A percentile compares a stretch with the other conserved stretches of the same genome.
Conservation (phyloP, 1,140 invertebrate species). For the Atta cephalotes region DNA sequence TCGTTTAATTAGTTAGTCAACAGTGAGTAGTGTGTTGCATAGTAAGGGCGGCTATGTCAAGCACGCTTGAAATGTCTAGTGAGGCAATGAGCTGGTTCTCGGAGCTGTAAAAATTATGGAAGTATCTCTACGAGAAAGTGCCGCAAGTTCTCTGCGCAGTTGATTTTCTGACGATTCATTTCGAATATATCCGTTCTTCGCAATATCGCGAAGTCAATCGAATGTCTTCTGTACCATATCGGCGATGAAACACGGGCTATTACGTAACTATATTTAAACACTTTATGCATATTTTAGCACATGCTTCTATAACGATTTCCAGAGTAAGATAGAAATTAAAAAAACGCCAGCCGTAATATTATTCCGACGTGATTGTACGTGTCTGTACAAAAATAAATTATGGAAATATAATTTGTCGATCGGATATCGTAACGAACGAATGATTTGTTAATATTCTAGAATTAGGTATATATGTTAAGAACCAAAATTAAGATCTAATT, state of each 20-base stretch:
- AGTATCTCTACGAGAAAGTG: not conserved
- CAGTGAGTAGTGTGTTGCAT: not conserved
- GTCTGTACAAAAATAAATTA: not conserved
- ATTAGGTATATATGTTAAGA: conserved; percentile 38
- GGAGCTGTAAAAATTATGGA: conserved; percentile 57
- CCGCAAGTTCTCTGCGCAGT: not conserved
- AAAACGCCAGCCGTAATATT: not conserved
- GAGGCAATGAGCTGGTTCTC: conserved; percentile 53
- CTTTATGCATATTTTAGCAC: not conserved
- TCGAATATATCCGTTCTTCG: not conserved
- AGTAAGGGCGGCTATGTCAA: conserved; percentile 14
- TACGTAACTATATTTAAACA: not conserved
- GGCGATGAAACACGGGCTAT: conserved; percentile 1
- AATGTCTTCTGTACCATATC: not conserved
- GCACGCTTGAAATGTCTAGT: conserved; percentile 35
- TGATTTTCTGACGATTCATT: conserved; percentile 28
- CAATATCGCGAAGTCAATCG: not conserved
- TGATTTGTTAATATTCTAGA: conserved; percentile 67
- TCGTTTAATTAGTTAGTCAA: not conserved
- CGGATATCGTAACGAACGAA: conserved; percentile 64
- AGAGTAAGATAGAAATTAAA: not conserved
- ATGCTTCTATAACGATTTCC: conserved; percentile 2
- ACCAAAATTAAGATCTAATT: conserved; percentile 54
- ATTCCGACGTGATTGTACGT: conserved; percentile 17
- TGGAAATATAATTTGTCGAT: not conserved